Evolutionary conservation across 37 sponge, comb jelly and placozoan genomes (phyloP).

Genomic region (Spongia lamella): DNA sequence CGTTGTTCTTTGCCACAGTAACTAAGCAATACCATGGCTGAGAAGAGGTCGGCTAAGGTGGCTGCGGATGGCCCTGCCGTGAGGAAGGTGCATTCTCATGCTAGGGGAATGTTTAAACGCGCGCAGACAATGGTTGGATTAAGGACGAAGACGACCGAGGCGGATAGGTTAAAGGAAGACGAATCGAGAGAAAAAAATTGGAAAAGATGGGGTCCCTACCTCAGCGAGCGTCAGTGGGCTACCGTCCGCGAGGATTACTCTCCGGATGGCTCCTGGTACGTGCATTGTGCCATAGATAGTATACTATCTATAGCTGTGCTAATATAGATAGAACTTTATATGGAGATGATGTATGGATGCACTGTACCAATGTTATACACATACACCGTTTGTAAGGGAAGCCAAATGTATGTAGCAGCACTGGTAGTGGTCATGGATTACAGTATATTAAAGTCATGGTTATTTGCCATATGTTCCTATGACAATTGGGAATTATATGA

Average conservation of each 20-base stretch:
- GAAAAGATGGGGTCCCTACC: conserved; percentile 97
- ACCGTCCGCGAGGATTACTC: conserved; percentile 97
- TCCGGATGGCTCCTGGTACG: conserved; percentile 81
- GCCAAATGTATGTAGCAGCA: background rate
- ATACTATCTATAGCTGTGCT: background rate
- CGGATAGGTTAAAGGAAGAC: conserved; percentile 76
- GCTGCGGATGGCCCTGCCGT: no score
- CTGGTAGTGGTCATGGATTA: no score
- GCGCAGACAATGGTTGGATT: conserved; percentile 55
- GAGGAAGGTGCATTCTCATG: background rate
- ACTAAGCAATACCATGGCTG: no score
- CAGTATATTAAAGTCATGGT: no score
- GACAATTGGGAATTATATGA: no score
- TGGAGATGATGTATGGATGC: background rate
- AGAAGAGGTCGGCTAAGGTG: no score
- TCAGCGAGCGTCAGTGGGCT: conserved; percentile 95
- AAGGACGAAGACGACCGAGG: conserved; percentile 46
- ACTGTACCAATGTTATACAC: background rate
- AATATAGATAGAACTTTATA: background rate
- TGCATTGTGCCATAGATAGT: background rate
- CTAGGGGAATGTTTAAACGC: conserved; percentile 59
- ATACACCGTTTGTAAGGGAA: background rate
- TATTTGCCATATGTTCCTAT: no score
- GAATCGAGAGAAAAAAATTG: conserved; percentile 70
- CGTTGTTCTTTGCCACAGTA: no score